Evolutionary conservation across 2,888 invertebrate species (phyloP).

Genomic region (Spodoptera littoralis): DNA sequence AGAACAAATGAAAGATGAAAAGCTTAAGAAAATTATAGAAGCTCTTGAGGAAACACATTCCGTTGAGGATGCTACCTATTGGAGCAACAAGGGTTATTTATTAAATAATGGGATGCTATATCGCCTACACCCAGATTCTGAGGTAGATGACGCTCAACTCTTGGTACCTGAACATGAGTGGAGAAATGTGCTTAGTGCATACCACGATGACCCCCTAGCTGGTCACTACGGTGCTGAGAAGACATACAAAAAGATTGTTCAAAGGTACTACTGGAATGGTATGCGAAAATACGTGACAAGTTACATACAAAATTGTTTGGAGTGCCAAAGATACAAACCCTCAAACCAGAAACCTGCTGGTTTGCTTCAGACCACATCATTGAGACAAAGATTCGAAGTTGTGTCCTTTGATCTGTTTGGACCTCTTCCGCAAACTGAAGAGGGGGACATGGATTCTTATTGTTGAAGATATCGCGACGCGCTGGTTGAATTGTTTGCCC

Average conservation of each 20-base stretch:
- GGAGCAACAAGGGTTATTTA: constrained; percentile 28
- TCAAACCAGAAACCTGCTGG: constrained; percentile 64
- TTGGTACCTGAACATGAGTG: constrained; percentile 14
- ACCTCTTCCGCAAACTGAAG: constrained; percentile 37
- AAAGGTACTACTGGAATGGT: constrained; percentile 55
- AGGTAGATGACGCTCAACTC: constrained; percentile 20
- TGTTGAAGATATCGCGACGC: constrained; percentile 42
- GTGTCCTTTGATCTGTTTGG: constrained; percentile 64
- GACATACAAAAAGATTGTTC: not conserved
- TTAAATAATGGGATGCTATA: constrained; percentile 35
- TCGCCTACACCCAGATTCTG: constrained; percentile 8
- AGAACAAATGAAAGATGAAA: constrained; percentile 13
- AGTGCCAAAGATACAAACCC: constrained; percentile 65
- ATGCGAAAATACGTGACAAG: constrained; percentile 55
- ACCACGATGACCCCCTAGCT: constrained; percentile 14
- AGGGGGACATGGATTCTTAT: constrained; percentile 45
- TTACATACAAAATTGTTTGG: constrained; percentile 53
- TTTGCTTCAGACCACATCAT: constrained; percentile 57
- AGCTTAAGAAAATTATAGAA: constrained; percentile 4
- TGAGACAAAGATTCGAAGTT: constrained; percentile 57
- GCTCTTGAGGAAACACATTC: constrained; percentile 2
- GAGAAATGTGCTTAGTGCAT: too few species aligned
- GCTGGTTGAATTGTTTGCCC: constrained; percentile 36
- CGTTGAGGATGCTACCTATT: constrained; percentile 12
- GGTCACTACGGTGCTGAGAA: not conserved